Conservation (phyloP, 2,113 vertebrate species). For the Hiodon tergisus region DNA sequence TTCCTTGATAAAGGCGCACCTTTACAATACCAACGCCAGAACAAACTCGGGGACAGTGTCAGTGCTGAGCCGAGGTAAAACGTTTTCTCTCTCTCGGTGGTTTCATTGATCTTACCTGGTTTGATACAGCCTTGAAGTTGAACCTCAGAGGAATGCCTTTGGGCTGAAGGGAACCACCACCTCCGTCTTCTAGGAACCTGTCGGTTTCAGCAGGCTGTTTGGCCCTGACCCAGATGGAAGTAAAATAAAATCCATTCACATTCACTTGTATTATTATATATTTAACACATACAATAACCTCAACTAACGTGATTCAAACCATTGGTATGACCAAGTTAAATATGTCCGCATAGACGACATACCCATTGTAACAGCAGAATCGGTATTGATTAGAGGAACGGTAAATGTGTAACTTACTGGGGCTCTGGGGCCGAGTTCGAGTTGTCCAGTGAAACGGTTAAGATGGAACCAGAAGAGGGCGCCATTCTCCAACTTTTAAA, state of each 20-base stretch:
- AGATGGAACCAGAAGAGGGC: slow-evolving; percentile 49
- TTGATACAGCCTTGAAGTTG: slow-evolving; percentile 60
- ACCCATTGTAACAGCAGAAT: too few relatives aligned
- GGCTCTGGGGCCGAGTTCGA: slow-evolving; percentile 39
- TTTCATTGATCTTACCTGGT: slow-evolving; percentile 54
- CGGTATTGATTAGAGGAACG: too few relatives aligned
- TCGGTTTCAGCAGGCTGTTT: slow-evolving; percentile 39
- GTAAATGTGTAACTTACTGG: slow-evolving; percentile 43
- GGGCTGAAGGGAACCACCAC: slow-evolving; percentile 33
- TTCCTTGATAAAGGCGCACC: too few relatives aligned
- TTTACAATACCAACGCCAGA: too few relatives aligned
- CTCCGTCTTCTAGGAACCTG: slow-evolving; percentile 6
- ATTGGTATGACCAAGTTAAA: too few relatives aligned
- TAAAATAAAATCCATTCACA: background rate
- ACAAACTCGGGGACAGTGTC: background rate
- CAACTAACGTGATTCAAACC: too few relatives aligned
- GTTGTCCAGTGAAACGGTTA: slow-evolving; percentile 62
- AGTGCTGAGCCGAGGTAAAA: background rate
- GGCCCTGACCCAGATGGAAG: slow-evolving; percentile 29
- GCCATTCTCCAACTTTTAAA: slow-evolving; percentile 48
- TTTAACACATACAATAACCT: too few relatives aligned
- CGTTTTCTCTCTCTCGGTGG: background rate
- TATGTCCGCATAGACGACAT: too few relatives aligned
- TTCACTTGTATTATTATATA: background rate
- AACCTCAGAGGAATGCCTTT: slow-evolving; percentile 58